Evolutionary conservation across 2,888 invertebrate genomes (phyloP).

Genomic region (Tetragonula carbonaria): DNA sequence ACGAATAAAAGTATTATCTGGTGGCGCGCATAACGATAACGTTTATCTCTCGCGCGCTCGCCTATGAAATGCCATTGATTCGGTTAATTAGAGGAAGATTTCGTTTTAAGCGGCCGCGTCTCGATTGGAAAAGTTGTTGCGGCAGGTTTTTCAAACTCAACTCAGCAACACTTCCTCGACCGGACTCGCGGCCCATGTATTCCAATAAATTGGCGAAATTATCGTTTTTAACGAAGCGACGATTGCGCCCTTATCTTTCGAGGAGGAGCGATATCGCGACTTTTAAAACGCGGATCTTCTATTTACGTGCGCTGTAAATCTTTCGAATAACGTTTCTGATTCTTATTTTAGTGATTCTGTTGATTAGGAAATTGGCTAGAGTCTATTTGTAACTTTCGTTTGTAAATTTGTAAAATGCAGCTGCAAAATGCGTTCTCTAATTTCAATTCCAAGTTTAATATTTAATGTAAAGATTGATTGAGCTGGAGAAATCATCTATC

Average conservation of each 20-base stretch:
- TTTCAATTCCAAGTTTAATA: no score
- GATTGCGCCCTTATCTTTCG: background rate
- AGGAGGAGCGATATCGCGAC: background rate
- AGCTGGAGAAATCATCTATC: no score
- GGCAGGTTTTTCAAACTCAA: background rate
- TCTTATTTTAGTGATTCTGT: no score
- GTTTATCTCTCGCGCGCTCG: slow-evolving; percentile 43
- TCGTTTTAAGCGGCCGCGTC: slow-evolving; percentile 3
- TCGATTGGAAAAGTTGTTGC: background rate
- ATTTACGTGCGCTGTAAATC: background rate
- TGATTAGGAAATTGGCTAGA: background rate
- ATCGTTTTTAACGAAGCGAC: background rate
- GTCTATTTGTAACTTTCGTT: background rate
- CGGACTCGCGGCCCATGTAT: no score
- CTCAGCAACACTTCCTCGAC: no score
- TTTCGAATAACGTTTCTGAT: background rate
- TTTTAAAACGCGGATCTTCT: background rate
- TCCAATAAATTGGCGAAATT: background rate
- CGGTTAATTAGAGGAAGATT: slow-evolving; percentile 42
- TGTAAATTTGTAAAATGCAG: no score
- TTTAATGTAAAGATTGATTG: no score
- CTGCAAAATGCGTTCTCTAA: no score
- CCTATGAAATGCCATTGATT: slow-evolving; percentile 25
- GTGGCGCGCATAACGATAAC: slow-evolving; percentile 41
- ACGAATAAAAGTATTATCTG: slow-evolving; percentile 37